Conservation (phyloP, 2,797 vertebrate species). For the Myotis findleyi region DNA sequence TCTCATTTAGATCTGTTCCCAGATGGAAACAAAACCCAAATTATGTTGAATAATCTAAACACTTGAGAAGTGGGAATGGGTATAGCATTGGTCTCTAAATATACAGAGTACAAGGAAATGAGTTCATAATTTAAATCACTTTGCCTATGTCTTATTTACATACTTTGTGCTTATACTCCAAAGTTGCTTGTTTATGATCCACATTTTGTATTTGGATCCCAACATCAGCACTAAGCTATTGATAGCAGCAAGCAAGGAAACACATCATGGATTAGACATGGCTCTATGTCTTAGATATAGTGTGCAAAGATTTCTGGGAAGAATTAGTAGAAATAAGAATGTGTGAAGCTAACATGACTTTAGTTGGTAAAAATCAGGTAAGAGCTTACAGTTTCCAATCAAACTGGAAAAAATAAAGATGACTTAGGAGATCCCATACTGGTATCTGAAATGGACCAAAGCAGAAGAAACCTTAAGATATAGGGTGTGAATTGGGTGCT, state of each 20-base stretch:
- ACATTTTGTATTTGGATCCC: background rate
- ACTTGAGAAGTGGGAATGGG: background rate
- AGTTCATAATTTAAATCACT: background rate
- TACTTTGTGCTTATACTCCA: background rate
- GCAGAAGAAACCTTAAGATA: background rate
- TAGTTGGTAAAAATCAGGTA: background rate
- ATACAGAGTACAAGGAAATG: background rate
- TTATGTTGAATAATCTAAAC: background rate
- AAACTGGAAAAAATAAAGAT: background rate
- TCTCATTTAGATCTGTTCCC: background rate
- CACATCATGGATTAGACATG: background rate
- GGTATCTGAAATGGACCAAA: background rate
- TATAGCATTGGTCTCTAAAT: background rate
- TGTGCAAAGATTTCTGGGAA: background rate
- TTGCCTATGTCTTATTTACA: background rate
- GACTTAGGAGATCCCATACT: background rate
- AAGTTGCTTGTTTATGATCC: background rate
- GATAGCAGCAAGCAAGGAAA: background rate
- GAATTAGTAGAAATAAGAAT: background rate
- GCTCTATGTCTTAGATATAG: background rate
- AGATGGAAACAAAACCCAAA: background rate
- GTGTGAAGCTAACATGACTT: background rate
- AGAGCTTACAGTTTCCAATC: background rate
- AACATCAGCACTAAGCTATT: background rate
- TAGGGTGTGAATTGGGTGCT: background rate